Percentiles rank a stretch among this genome's conserved stretches.
phyloP scores from a whole-genome alignment of 1,140 invertebrate species.

The Zaprionus lachaisei region DNA sequence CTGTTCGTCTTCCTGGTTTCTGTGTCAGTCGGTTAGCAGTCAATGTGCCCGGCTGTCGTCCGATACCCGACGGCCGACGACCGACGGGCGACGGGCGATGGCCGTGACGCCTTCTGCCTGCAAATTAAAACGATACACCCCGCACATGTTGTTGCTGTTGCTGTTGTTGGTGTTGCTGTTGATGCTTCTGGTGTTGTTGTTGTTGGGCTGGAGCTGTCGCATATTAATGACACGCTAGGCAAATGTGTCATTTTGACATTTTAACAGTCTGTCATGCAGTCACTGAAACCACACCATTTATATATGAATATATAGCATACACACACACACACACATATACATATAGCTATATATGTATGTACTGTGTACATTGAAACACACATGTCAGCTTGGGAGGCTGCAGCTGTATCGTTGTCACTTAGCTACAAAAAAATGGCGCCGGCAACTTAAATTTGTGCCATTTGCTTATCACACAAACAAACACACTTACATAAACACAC shows the following conservation, averaged over 20 bases:
- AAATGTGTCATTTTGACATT: slow-evolving; percentile 83
- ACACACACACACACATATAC: neutral
- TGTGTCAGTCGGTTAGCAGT: slow-evolving; percentile 82
- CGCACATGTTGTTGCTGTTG: slow-evolving; percentile 23
- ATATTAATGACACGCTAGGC: slow-evolving; percentile 83
- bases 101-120: slow-evolving; percentile 33
- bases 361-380: slow-evolving; percentile 14
- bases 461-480: slow-evolving; percentile 68
- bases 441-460: slow-evolving; percentile 74
- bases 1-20: slow-evolving; percentile 55
- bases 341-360: slow-evolving; percentile 4
- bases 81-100: neutral
- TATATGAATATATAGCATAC: slow-evolving; percentile 51
- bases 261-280: slow-evolving; percentile 82
- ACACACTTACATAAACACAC: slow-evolving; percentile 15
- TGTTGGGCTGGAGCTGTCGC: slow-evolving; percentile 59
- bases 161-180: slow-evolving; percentile 19
- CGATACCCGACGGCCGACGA: slow-evolving; percentile 5
- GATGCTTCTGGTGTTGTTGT: slow-evolving; percentile 10
- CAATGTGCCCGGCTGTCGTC: slow-evolving; percentile 57
- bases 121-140: slow-evolving; percentile 68
- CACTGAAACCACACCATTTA: slow-evolving; percentile 76
- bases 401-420: slow-evolving; percentile 46
- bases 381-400: slow-evolving; percentile 62
- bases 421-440: slow-evolving; percentile 37